Evolutionary conservation across 2,113 vertebrate species (phyloP).

Genomic region (Eudyptes chrysolophus): DNA sequence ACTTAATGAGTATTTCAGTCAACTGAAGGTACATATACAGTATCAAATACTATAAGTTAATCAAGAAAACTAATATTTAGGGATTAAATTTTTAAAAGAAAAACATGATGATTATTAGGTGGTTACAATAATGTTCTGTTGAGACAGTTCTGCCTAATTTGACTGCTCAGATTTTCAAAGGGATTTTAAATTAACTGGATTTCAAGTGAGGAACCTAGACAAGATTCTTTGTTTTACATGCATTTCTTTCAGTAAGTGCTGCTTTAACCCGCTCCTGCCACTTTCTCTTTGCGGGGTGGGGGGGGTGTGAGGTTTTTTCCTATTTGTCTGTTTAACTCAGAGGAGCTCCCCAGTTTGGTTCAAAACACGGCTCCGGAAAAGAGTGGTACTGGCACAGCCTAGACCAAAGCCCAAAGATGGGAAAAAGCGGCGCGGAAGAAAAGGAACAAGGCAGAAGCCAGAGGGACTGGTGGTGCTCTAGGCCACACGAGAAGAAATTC

Average conservation of each 20-base stretch:
- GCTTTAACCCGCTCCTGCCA: not conserved
- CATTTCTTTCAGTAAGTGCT: not conserved
- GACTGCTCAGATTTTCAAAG: not conserved
- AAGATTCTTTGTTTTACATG: not conserved
- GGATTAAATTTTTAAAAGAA: not conserved
- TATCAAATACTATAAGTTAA: not conserved
- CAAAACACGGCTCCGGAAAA: not conserved
- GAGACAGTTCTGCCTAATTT: not conserved
- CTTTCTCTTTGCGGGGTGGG: not conserved
- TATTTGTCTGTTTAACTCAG: not conserved
- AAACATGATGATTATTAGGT: not conserved
- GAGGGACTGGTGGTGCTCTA: not conserved
- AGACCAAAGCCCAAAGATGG: not conserved
- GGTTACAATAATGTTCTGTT: not conserved
- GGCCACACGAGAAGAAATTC: not conserved
- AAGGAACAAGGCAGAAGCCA: not conserved
- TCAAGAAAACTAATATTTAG: not conserved
- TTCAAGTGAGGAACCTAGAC: not conserved
- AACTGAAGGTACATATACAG: not conserved
- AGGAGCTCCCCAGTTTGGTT: not conserved
- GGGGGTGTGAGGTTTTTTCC: no score
- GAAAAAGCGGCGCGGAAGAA: not conserved
- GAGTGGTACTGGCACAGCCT: accelerated
- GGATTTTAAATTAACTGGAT: not conserved
- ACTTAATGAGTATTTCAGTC: not conserved